Conservation (phyloP, 2,888 invertebrate genomes). For the Cheilosia urbana region DNA sequence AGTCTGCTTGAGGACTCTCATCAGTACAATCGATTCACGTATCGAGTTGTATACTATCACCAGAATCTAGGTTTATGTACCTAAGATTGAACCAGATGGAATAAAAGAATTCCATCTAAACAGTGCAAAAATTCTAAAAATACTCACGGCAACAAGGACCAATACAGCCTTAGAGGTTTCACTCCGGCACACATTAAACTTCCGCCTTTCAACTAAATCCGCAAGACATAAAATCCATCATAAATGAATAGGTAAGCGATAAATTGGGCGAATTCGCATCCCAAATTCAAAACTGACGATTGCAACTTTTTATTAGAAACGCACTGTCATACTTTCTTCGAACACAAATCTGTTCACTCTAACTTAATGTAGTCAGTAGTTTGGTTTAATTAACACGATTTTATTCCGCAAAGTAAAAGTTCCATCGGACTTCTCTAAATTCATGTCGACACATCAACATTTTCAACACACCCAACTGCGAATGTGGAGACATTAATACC, state of each 20-base stretch:
- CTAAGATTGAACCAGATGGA: no score
- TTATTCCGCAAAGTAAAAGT: conserved; percentile 49
- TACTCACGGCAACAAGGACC: no score
- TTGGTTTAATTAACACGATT: conserved; percentile 35
- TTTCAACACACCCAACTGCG: conserved; percentile 11
- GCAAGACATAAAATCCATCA: no score
- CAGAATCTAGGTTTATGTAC: no score
- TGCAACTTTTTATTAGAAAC: conserved; percentile 2
- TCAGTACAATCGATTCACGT: no score
- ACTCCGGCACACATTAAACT: no score
- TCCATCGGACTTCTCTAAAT: conserved; percentile 38
- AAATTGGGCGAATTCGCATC: not conserved
- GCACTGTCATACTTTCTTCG: conserved; percentile 28
- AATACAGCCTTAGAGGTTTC: no score
- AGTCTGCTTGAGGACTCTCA: no score
- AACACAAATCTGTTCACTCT: conserved; percentile 25
- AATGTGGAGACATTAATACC: conserved; percentile 15
- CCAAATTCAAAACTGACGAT: not conserved
- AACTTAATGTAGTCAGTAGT: conserved; percentile 16
- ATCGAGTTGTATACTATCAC: no score
- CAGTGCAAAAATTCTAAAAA: no score
- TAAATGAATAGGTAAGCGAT: not conserved
- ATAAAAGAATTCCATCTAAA: no score
- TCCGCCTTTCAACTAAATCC: no score
- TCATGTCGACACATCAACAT: not conserved